Evolutionary conservation across 2,113 vertebrate genomes (phyloP).

Genomic region (Sterrhoptilus dennistouni): DNA sequence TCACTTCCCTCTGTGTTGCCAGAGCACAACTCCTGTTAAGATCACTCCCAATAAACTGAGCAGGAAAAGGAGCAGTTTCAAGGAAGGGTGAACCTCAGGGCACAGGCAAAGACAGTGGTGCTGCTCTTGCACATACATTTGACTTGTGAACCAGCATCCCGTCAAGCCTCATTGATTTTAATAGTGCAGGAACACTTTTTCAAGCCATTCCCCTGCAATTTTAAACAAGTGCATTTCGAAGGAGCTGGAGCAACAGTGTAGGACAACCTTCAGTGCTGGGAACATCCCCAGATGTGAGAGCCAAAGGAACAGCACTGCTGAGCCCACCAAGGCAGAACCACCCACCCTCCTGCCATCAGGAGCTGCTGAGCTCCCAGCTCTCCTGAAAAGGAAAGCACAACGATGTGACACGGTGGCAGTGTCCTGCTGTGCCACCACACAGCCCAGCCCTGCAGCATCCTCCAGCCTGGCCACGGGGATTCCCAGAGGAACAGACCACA

Average conservation of each 20-base stretch:
- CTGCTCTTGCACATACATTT: fast-evolving
- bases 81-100: neutral
- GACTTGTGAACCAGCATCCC: neutral
- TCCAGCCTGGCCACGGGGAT: fast-evolving
- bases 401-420: fast-evolving
- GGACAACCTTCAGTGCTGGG: neutral
- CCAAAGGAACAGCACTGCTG: neutral
- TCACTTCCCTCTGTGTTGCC: fast-evolving
- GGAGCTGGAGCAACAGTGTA: neutral
- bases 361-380: neutral
- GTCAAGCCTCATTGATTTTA: neutral
- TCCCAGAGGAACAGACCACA: neutral
- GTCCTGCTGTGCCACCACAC: neutral
- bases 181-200: neutral
- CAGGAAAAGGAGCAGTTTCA: neutral
- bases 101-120: fast-evolving
- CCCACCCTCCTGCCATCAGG: fast-evolving
- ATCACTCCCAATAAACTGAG: neutral
- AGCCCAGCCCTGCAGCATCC: fast-evolving
- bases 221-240: neutral
- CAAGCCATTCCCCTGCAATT: neutral
- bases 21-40: neutral
- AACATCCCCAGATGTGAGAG: fast-evolving
- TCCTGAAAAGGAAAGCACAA: neutral
- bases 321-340: fast-evolving